Evolutionary conservation across 2,888 invertebrate genomes (phyloP), one percentile per base, ranked within the genome.

Genomic region (Diogma glabrata): DNA sequence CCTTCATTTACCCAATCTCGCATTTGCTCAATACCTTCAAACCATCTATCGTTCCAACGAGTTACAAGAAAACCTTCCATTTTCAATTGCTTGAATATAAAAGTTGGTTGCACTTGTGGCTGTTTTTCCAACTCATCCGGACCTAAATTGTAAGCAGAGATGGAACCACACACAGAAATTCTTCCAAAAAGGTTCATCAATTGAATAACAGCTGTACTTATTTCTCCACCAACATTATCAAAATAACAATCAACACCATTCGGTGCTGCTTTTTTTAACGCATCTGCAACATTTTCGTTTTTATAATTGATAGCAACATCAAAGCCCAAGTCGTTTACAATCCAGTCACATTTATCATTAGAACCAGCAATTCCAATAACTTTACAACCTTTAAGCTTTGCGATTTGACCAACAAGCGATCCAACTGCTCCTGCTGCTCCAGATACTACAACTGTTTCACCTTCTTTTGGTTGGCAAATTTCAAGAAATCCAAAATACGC

Each of bases 391-490:
- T 81, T 74, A 47, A 81, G 75, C 70, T 86, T 87, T 2, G 79
- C 87, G 54, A 88, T 82, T 72, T 87, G 87, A 3, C 87, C 87
- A 22, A 85, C 87, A 47, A 81, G 74, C 53, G 77, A 80, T 6
- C 87, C 88, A 12, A 87, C 86, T 28, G 86, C 87, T 16, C 87
- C 87, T 20, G 83, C 87, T 12, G 87, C 87, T 5, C 81, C 81
- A 22, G 78, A 81, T 2, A 88, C 77, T 2, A 82, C 79, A 12
- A 87, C 75, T 1, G 81, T 81, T 66, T 88, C 86, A 8, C 83
- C 85, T 3, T 74, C 58, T 67, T 84, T 81, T 3, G 86, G 84
- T 54, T 78, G 65, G 56, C 84, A 85, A 53, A 85, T 69, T 58
- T 86, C 82, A 55, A 80, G 66, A 10, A 87, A 69, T 1, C 87